Conservation (phyloP, 2,888 invertebrate genomes). For the Eupithecia centaureata region DNA sequence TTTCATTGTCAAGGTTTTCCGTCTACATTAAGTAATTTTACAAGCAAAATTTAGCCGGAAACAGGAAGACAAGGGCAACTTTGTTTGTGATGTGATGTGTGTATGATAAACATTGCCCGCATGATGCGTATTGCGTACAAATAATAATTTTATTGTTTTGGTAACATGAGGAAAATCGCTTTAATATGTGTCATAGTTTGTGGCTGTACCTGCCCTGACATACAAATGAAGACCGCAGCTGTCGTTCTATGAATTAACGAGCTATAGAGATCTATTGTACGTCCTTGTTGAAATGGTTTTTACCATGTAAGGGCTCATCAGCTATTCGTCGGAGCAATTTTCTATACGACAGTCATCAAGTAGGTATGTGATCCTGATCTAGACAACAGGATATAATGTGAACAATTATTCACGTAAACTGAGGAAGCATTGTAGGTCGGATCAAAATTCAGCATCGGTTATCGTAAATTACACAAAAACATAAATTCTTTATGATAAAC, state of each 20-base stretch:
- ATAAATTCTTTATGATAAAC: not conserved
- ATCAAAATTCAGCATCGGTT: not conserved
- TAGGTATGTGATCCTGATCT: not conserved
- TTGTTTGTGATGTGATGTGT: too few relatives aligned
- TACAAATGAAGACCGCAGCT: slow-evolving; percentile 32
- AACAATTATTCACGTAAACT: not conserved
- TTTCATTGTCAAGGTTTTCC: slow-evolving; percentile 16
- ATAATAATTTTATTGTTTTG: slow-evolving; percentile 23
- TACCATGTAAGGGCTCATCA: slow-evolving; percentile 1
- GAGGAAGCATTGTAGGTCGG: not conserved
- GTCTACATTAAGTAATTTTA: not conserved
- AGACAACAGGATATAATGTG: not conserved
- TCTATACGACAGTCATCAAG: not conserved
- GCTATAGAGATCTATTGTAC: slow-evolving; percentile 2
- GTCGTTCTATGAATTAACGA: slow-evolving; percentile 26
- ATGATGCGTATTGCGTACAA: slow-evolving; percentile 6
- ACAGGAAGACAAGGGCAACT: slow-evolving; percentile 7
- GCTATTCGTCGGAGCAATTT: slow-evolving; percentile 1
- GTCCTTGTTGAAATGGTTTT: not conserved
- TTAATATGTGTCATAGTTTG: slow-evolving; percentile 41
- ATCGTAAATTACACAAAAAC: not conserved
- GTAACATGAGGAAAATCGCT: slow-evolving; percentile 49
- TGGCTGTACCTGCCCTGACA: slow-evolving; percentile 23
- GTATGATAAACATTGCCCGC: slow-evolving; percentile 5
- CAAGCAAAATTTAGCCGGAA: not conserved